Conservation (phyloP, 2,113 vertebrate genomes). For the Sebastes fasciatus region DNA sequence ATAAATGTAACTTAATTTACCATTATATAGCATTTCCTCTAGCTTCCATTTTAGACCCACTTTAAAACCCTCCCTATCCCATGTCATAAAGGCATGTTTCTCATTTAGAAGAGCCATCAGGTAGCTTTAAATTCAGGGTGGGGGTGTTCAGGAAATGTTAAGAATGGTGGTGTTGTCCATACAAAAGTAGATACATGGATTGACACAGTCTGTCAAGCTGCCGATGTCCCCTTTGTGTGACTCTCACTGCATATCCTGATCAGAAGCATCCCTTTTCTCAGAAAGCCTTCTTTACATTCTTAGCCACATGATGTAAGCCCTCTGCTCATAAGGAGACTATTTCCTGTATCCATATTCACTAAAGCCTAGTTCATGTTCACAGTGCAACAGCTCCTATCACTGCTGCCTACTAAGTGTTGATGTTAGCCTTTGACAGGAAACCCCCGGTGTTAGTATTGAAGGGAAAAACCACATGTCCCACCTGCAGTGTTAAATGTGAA, state of each 20-base stretch:
- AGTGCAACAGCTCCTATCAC: background rate
- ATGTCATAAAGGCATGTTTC: background rate
- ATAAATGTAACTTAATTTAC: too few species aligned
- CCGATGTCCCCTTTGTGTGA: background rate
- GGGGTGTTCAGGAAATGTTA: background rate
- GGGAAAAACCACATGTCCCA: constrained; percentile 25
- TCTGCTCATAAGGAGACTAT: constrained; percentile 21
- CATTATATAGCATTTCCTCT: background rate
- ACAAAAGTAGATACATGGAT: background rate
- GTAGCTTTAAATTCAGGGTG: background rate
- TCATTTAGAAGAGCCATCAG: background rate
- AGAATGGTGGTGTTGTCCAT: background rate
- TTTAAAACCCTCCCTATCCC: background rate
- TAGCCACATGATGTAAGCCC: background rate
- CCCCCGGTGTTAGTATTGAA: constrained; percentile 9
- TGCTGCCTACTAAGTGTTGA: constrained; percentile 24
- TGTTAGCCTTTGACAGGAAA: constrained; percentile 34
- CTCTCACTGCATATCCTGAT: background rate
- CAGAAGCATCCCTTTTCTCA: background rate
- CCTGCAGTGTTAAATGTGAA: constrained; percentile 22
- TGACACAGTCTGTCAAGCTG: background rate
- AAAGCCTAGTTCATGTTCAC: background rate
- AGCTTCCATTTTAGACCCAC: background rate
- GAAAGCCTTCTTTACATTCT: background rate
- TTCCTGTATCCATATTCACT: background rate